Percentiles rank a stretch among this genome's conserved stretches.
Conservation (phyloP, 1,140 invertebrate genomes). For the Achroia grisella region DNA sequence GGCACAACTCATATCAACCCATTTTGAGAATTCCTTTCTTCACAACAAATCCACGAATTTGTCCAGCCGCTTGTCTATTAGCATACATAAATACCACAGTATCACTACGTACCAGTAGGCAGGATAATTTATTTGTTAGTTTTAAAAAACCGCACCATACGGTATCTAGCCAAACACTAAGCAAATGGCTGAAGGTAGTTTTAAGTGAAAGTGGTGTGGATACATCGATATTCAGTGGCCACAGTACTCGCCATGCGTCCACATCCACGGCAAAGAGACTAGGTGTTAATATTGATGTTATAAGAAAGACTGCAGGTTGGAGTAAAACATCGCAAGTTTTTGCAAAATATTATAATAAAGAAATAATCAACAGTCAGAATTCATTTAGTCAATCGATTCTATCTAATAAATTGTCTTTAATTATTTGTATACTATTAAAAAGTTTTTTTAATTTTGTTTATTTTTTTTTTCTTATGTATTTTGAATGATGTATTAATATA, state of each 20-base stretch:
- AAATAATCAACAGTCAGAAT: background rate
- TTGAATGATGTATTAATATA: too few relatives aligned
- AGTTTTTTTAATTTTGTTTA: too few relatives aligned
- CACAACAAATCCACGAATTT: slow-evolving; percentile 7
- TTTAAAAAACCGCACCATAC: background rate
- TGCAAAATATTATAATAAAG: slow-evolving; percentile 1
- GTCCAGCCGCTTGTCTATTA: slow-evolving; percentile 1
- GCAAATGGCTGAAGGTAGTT: background rate
- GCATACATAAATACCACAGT: slow-evolving; percentile 9
- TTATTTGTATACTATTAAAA: too few relatives aligned
- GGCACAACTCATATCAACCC: slow-evolving; percentile 7
- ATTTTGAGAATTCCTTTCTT: slow-evolving; percentile 8
- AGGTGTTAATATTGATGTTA: slow-evolving; percentile 17
- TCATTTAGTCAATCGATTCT: slow-evolving; percentile 1
- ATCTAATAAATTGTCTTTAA: background rate
- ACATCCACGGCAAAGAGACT: slow-evolving; percentile 18
- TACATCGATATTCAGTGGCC: background rate
- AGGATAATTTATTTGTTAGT: background rate
- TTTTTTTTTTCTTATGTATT: too few relatives aligned
- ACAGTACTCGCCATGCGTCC: slow-evolving; percentile 17
- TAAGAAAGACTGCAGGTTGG: slow-evolving; percentile 23
- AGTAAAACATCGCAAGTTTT: background rate
- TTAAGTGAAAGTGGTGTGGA: too few relatives aligned
- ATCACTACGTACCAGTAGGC: background rate
- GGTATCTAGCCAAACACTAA: background rate